Evolutionary conservation across 2,888 invertebrate species (phyloP).

Genomic region (Lycia hirtaria): DNA sequence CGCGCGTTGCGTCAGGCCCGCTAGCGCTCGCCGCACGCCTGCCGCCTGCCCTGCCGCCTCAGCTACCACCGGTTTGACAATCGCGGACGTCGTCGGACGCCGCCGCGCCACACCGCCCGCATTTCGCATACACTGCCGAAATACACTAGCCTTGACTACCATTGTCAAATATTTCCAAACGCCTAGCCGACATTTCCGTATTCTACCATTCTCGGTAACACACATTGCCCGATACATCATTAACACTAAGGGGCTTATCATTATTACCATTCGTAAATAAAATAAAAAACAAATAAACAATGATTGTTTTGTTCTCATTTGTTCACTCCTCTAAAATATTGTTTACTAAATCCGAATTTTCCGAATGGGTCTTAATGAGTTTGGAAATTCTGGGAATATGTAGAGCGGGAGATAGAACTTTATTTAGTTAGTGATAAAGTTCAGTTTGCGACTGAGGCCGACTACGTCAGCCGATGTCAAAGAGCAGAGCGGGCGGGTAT

Average conservation of each 20-base stretch:
- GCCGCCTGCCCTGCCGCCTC: too few relatives aligned
- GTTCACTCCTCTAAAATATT: conserved; percentile 64
- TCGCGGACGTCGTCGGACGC: conserved; percentile 37
- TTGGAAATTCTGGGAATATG: conserved; percentile 59
- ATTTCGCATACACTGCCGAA: conserved; percentile 69
- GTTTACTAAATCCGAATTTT: conserved; percentile 77
- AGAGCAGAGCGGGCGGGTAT: conserved; percentile 68
- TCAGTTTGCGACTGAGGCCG: conserved; percentile 57
- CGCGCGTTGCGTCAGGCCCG: conserved; percentile 79
- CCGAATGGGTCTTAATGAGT: conserved; percentile 77
- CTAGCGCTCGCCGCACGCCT: conserved; percentile 35
- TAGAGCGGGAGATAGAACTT: conserved; percentile 52
- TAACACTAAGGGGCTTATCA: conserved; percentile 11
- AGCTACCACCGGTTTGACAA: conserved; percentile 36
- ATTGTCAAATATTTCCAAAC: conserved; percentile 67
- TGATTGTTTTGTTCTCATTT: conserved; percentile 55
- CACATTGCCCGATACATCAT: conserved; percentile 29
- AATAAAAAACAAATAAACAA: conserved; percentile 28
- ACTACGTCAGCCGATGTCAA: conserved; percentile 77
- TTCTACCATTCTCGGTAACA: conserved; percentile 46
- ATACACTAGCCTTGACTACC: conserved; percentile 71
- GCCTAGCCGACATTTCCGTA: conserved; percentile 56
- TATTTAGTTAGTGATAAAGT: conserved; percentile 58
- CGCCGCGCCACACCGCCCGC: conserved; percentile 49
- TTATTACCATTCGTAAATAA: conserved; percentile 6